These are phyloP conservation scores for Dryomyza anilis DNA, from an alignment of 2,888 invertebrate genomes.

Conservation along the genomic window DNA sequence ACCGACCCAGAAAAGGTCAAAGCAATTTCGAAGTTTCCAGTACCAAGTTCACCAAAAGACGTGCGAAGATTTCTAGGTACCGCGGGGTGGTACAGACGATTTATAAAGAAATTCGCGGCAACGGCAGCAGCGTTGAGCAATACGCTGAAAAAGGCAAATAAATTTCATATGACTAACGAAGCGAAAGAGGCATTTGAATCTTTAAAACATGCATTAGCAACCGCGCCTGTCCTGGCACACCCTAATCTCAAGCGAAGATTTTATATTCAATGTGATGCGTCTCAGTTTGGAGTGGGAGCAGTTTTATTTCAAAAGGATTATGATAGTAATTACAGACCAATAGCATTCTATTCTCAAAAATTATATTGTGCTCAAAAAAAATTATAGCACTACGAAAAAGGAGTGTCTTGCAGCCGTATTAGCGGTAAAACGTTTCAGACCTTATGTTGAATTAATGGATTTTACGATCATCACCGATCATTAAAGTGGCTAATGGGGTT, in stretches of 20 bases:
- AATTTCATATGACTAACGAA: neutral
- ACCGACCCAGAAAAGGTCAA: neutral
- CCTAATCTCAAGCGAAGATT: too few species aligned
- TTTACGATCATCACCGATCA: conserved; percentile 26
- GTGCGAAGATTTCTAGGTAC: conserved; percentile 16
- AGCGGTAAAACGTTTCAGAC: conserved; percentile 8
- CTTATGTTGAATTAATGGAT: conserved; percentile 10
- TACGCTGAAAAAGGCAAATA: neutral
- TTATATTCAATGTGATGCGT: neutral
- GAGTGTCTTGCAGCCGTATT: conserved; percentile 26
- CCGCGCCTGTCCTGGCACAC: neutral
- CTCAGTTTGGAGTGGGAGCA: conserved; percentile 17
- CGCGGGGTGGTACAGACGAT: conserved; percentile 12
- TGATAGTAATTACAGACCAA: conserved; percentile 11
- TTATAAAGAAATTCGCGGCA: conserved; percentile 1
- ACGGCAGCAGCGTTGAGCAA: neutral
- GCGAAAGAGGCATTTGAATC: neutral
- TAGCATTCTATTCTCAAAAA: conserved; percentile 28
- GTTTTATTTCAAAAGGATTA: conserved; percentile 16
- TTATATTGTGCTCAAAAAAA: conserved; percentile 24
- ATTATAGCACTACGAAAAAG: conserved; percentile 29
- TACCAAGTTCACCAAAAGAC: conserved; percentile 7
- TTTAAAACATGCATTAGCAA: neutral
- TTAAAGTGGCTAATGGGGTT: conserved; percentile 21
- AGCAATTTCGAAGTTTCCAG: neutral